Conservation (phyloP, 2,888 invertebrate genomes). For the Drosophila sordidapex region DNA sequence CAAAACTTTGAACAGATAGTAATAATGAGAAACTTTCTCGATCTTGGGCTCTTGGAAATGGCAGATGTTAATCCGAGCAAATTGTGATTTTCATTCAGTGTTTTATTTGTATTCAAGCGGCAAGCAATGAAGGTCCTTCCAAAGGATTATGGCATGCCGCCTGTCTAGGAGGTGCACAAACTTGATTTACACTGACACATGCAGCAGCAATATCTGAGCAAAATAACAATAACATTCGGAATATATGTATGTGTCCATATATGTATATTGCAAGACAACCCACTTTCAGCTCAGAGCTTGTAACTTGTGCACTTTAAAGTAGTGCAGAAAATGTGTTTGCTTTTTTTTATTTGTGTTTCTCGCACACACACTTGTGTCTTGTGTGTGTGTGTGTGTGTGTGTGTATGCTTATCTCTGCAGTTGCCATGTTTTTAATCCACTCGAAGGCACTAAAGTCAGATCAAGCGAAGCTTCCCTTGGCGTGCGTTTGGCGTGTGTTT, state of each 20-base stretch:
- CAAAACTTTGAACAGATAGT: background rate
- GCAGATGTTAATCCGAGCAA: too few species aligned
- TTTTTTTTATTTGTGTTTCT: background rate
- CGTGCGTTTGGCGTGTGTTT: background rate
- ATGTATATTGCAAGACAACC: background rate
- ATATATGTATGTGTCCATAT: background rate
- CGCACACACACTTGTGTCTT: background rate
- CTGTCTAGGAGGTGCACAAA: background rate
- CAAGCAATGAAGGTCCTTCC: background rate
- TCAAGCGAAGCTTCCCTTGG: constrained; percentile 27
- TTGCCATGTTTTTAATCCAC: constrained; percentile 69
- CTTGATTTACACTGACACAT: background rate
- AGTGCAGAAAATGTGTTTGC: background rate
- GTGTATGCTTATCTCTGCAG: constrained; percentile 17
- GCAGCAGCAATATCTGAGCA: background rate
- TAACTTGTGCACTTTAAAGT: background rate
- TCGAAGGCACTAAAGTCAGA: constrained; percentile 60
- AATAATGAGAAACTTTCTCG: background rate
- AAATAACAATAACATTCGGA: constrained; percentile 7
- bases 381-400: background rate
- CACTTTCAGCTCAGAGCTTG: background rate
- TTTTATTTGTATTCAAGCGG: background rate
- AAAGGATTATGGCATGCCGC: constrained; percentile 7
- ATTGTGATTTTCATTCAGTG: background rate
- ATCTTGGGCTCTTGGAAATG: background rate